A percentile compares a stretch with the other conserved stretches of the same genome.
Evolutionary conservation across 2,797 vertebrate genomes (phyloP).

Genomic region (Macropodus opercularis): DNA sequence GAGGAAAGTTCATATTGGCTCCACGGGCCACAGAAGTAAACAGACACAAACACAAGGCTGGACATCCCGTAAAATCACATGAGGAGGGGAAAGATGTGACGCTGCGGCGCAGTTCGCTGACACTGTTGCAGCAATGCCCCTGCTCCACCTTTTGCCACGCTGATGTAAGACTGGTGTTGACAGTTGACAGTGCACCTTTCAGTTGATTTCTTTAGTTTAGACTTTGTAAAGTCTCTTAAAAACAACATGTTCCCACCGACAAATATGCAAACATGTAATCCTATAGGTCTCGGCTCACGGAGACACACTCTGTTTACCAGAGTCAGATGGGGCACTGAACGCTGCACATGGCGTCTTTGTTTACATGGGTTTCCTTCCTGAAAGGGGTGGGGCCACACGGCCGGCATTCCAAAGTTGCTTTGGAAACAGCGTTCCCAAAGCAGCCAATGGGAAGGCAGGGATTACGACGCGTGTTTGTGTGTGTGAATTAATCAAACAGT

Average conservation of each 20-base stretch:
- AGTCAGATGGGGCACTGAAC: conserved; percentile 22
- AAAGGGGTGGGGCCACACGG: conserved; percentile 64
- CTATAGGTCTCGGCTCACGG: conserved; percentile 26
- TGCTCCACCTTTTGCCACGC: conserved; percentile 9
- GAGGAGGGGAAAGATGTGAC: conserved; percentile 14
- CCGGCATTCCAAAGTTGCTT: conserved; percentile 78
- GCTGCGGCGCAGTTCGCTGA: conserved; percentile 46
- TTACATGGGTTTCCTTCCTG: conserved; percentile 76
- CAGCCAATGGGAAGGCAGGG: conserved; percentile 70
- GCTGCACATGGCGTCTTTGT: conserved; percentile 71
- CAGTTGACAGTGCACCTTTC: too few relatives aligned
- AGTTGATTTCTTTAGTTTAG: background rate
- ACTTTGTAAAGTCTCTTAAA: conserved; percentile 1
- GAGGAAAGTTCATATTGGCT: conserved; percentile 23
- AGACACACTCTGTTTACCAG: conserved; percentile 61
- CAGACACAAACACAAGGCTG: conserved; percentile 36
- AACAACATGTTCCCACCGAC: conserved; percentile 11
- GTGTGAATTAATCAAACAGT: conserved; percentile 69
- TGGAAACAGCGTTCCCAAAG: conserved; percentile 73
- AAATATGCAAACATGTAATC: conserved; percentile 46
- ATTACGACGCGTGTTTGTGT: conserved; percentile 68
- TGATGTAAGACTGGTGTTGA: conserved; percentile 37
- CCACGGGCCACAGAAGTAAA: conserved; percentile 31
- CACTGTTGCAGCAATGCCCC: conserved; percentile 9
- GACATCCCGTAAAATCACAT: conserved; percentile 20